Evolutionary conservation across 2,797 vertebrate genomes (phyloP).

Genomic region (Ptychadena robeensis): DNA sequence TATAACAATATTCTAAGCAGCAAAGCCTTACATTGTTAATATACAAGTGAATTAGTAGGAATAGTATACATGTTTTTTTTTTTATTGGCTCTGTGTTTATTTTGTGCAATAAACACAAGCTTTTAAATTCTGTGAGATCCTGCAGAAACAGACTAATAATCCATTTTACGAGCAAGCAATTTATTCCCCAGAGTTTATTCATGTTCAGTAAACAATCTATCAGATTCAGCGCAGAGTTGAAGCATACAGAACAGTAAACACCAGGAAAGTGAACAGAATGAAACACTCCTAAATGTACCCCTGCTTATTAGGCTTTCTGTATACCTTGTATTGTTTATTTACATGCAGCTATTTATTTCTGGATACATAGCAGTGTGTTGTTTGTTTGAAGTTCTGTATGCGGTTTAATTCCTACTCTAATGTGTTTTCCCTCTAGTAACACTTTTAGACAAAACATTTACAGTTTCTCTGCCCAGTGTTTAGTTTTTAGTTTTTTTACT

Average conservation of each 20-base stretch:
- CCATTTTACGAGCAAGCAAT: not conserved
- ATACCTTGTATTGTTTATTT: not conserved
- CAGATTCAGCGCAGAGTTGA: not conserved
- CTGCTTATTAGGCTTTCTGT: not conserved
- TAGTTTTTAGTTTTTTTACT: no score
- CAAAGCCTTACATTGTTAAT: not conserved
- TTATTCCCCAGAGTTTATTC: not conserved
- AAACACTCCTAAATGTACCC: not conserved
- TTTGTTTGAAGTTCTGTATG: not conserved
- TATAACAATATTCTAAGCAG: not conserved
- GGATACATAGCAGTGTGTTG: not conserved
- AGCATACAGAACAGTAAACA: not conserved
- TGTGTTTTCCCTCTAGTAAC: not conserved
- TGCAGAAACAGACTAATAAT: not conserved
- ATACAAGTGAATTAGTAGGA: not conserved
- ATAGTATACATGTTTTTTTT: not conserved
- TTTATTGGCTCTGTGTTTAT: not conserved
- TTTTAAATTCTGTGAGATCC: conserved; percentile 3
- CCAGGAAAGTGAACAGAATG: not conserved
- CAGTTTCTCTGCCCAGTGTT: no score
- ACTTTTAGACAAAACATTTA: not conserved
- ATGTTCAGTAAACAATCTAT: not conserved
- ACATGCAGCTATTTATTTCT: not conserved
- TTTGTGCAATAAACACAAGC: not conserved
- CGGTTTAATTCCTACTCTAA: no score